Evolutionary conservation across 2,888 invertebrate genomes (phyloP), one percentile per base, ranked within the genome.

Genomic region (Thumatha senex): DNA sequence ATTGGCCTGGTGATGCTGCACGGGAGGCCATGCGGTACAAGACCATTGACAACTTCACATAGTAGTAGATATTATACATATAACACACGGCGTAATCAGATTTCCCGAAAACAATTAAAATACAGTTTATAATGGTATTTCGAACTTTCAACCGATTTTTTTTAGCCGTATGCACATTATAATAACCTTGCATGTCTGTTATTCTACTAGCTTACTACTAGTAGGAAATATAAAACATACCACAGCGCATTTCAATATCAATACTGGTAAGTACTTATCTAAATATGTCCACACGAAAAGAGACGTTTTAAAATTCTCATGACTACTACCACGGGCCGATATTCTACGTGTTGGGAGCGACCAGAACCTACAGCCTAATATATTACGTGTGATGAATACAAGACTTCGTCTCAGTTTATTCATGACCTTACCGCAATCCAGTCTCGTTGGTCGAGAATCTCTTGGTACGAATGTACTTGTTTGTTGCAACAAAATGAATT

Each of bases 361-460:
- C 33, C 29, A 2, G 38, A 36, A 24, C 44, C 29, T 51, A 40
- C 46, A 35, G 36, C 33, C 51, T 52, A 63, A 60, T 63, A 56
- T 41, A 39, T 44, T 59, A 63, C 59, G 59, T 63, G 63, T 45
- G 36, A 51, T 15, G 53, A 53, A 53, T 64, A 39, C 46, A 35
- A 53, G 43, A 56, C 39, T 38, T 49, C 46, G 47, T 52, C n/a
- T 47, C 40, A 13, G 39, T 34, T 14, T 34, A 48, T 29, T 34
- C 24, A 47, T 47, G 41, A 43, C 51, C 49, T 51, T 43, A 12
- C 13, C 7, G 3, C 10, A 9, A 29, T 13, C 18, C 7, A 14
- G 11, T 41, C 13, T 11, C n/a, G n/a, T n/a, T n/a, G 11, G 9
- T 43, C 4, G 10, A 13, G 14, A 15, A 36, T 36, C 14, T 14